Conservation (phyloP, 2,113 vertebrate genomes). For the Antechinus flavipes region DNA sequence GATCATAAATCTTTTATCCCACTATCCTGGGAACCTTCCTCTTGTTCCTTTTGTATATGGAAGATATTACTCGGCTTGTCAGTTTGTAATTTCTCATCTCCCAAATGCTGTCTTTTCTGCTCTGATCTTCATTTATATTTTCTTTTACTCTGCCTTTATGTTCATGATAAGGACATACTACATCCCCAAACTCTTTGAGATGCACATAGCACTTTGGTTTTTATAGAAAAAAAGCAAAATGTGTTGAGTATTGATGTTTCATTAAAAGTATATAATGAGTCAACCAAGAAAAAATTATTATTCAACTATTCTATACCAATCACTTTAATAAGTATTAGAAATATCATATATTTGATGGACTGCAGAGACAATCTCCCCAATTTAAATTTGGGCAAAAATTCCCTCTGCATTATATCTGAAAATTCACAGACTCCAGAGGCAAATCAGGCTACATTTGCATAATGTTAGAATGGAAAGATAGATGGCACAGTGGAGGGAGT, state of each 20-base stretch:
- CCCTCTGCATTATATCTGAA: background rate
- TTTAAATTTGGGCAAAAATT: background rate
- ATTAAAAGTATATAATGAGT: background rate
- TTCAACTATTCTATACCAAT: background rate
- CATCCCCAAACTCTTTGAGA: background rate
- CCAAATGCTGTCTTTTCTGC: background rate
- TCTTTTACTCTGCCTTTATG: background rate
- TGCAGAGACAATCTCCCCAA: background rate
- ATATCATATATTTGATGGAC: background rate
- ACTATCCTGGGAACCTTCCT: background rate
- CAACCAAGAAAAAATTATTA: background rate
- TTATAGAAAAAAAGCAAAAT: background rate
- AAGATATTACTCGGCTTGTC: background rate
- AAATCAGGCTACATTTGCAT: background rate
- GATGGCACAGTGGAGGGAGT: background rate
- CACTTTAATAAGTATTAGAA: background rate
- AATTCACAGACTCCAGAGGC: background rate
- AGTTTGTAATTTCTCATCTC: background rate
- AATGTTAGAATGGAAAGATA: background rate
- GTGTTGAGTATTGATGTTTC: background rate
- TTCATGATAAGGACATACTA: background rate
- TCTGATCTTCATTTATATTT: background rate
- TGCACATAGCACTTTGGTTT: background rate
- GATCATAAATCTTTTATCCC: background rate
- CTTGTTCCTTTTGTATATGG: background rate